Conservation (phyloP, 2,888 invertebrate genomes). For the Lapara coniferarum region DNA sequence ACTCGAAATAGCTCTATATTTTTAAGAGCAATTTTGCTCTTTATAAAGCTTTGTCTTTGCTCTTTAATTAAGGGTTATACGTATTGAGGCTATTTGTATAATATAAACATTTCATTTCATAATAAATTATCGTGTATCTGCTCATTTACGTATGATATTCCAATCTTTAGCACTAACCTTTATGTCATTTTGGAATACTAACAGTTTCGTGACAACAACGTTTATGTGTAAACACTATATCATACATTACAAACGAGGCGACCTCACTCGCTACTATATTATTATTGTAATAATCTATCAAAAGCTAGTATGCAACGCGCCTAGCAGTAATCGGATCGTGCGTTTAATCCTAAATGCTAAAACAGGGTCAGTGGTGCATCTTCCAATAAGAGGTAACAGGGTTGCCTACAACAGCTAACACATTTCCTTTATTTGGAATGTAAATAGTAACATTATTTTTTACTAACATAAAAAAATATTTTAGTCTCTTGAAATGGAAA, state of each 20-base stretch:
- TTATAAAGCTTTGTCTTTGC: too few species aligned
- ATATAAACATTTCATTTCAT: too few species aligned
- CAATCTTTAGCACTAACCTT: neutral
- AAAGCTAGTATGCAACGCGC: slow-evolving; percentile 17
- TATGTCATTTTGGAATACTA: neutral
- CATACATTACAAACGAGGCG: slow-evolving; percentile 1
- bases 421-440: neutral
- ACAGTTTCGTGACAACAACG: slow-evolving; percentile 6
- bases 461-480: neutral
- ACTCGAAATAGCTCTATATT: neutral
- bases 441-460: too few species aligned
- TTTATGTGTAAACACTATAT: neutral
- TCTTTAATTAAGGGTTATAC: too few species aligned
- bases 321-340: slow-evolving; percentile 44
- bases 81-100: too few species aligned
- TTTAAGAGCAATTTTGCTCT: neutral
- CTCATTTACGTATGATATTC: neutral
- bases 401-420: neutral
- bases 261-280: neutral
- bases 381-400: slow-evolving; percentile 13
- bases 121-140: neutral
- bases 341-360: slow-evolving; percentile 40
- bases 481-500: neutral
- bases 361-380: slow-evolving; percentile 35
- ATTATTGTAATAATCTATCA: slow-evolving; percentile 2